These are phyloP conservation scores for Erynnis tages DNA, from an alignment of 2,888 invertebrate genomes.

Conservation along the genomic window DNA sequence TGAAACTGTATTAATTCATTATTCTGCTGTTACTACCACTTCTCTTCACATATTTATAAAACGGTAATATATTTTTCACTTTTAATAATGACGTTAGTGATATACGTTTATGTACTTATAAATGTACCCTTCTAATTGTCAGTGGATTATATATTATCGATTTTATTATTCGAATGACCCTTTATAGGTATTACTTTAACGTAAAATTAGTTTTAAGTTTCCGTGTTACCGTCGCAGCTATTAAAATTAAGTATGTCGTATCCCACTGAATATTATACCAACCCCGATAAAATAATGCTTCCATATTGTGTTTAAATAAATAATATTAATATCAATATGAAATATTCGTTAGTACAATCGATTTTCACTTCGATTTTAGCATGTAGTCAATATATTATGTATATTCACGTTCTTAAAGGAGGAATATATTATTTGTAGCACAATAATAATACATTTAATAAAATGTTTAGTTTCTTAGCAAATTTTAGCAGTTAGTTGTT, in stretches of 20 bases:
- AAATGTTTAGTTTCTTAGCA: constrained; percentile 53
- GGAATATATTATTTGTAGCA: constrained; percentile 47
- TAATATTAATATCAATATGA: neutral
- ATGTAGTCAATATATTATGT: constrained; percentile 46
- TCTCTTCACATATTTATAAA: too few relatives aligned
- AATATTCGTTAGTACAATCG: constrained; percentile 68
- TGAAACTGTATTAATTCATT: too few relatives aligned
- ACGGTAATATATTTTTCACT: too few relatives aligned
- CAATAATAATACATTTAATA: constrained; percentile 41
- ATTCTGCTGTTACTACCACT: too few relatives aligned
- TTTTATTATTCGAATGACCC: neutral
- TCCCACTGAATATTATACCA: constrained; percentile 40
- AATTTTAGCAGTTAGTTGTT: constrained; percentile 56
- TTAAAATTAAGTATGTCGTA: neutral
- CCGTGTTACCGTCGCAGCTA: constrained; percentile 17
- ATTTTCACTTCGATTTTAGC: constrained; percentile 51
- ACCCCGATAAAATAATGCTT: constrained; percentile 53
- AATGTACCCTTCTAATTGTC: too few relatives aligned
- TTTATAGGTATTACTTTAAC: constrained; percentile 1
- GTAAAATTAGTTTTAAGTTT: constrained; percentile 44
- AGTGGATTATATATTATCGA: too few relatives aligned
- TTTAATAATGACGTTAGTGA: too few relatives aligned
- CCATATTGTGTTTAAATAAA: constrained; percentile 46
- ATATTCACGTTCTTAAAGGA: constrained; percentile 41
- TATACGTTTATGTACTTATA: too few relatives aligned